Base-by-base conservation (phyloP, 2,888 invertebrate genomes). In the Clusia tigrina region DNA sequence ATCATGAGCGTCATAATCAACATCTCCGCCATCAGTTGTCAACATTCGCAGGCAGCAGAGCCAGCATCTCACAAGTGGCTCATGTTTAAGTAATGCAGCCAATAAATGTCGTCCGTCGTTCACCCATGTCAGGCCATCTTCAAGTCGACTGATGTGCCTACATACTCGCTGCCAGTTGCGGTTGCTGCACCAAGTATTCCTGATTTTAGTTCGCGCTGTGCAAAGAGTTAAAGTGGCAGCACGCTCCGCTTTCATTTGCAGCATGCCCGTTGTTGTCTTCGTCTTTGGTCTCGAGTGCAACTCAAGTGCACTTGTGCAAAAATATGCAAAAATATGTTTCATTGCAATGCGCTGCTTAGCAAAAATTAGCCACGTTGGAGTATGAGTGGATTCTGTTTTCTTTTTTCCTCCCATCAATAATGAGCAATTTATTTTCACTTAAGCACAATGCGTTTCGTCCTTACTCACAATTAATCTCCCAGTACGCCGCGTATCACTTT, bases 211-310 rank as follows among this genome's bases (percentile, higher is more conserved):
- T 18, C 48, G 22, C 18, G 2, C 9, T 48, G 32, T 42, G 48
- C 48, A 65, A 69, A 70, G 75, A 74, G 78, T 76, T 74, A 77
- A 74, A 74, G 74, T 74, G 78, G 74, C 73, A 77, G 76, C 74
- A 74, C 74, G 74, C 69, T 74, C 73, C 74, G 63, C 59, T 68
- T 68, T 67, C 78, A 73, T 74, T 74, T 77, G 20, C 48, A 20
- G 48, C 22, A 20, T 20, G 5, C 48, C 22, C 48, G 48, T 20
- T 5, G 48, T 20, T 22, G 20, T 48, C 48, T 5, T 20, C 42
- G 48, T 20, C 20, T 18, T 22, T 48, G 20, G 22, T 48, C 48
- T 48, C 48, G 48, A 48, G 48, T 48, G 48, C 22, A 48, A 20
- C 48, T 48, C 48, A 48, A 48, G 48, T 48, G 48, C 48, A 15